These are phyloP conservation scores for Callipepla californica DNA, from an alignment of 2,113 vertebrate species.

Conservation along the genomic window DNA sequence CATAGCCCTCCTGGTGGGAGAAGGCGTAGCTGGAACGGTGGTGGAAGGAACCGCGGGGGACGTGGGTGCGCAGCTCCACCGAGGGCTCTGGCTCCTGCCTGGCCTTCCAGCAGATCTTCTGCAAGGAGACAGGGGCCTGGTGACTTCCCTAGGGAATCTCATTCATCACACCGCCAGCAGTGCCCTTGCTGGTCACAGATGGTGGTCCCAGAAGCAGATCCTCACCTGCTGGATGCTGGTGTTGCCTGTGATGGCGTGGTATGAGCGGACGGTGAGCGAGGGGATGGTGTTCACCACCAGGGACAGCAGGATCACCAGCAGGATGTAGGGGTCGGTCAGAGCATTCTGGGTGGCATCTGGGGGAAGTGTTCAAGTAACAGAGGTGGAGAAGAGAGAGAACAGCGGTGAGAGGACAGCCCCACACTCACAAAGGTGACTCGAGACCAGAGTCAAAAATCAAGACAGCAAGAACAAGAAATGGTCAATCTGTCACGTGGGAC, in stretches of 20 bases:
- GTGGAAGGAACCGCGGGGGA: slow-evolving; percentile 27
- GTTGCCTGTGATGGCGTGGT: slow-evolving; percentile 42
- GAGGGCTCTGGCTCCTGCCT: not conserved
- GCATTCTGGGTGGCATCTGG: slow-evolving; percentile 81
- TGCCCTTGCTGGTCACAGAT: rapidly evolving
- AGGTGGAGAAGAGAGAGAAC: not conserved
- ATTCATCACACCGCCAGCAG: not conserved
- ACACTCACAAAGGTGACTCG: no score
- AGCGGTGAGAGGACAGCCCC: rapidly evolving
- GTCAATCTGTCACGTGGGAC: no score
- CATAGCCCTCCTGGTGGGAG: slow-evolving; percentile 84
- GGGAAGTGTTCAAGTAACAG: no score
- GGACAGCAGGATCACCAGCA: slow-evolving; percentile 85
- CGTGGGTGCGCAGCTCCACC: slow-evolving; percentile 62
- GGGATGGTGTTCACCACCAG: slow-evolving; percentile 82
- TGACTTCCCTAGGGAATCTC: not conserved
- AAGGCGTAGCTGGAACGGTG: slow-evolving; percentile 86
- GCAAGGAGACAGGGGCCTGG: not conserved
- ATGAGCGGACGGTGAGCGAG: slow-evolving; percentile 66
- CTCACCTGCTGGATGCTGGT: slow-evolving; percentile 76
- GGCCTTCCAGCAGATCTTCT: slow-evolving; percentile 27
- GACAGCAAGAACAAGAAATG: not conserved
- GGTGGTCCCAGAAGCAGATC: not conserved
- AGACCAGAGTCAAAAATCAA: not conserved
- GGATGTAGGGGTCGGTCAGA: slow-evolving; percentile 75